phyloP scores from a whole-genome alignment of 2,888 invertebrate species.

The Lathronympha strigana region DNA sequence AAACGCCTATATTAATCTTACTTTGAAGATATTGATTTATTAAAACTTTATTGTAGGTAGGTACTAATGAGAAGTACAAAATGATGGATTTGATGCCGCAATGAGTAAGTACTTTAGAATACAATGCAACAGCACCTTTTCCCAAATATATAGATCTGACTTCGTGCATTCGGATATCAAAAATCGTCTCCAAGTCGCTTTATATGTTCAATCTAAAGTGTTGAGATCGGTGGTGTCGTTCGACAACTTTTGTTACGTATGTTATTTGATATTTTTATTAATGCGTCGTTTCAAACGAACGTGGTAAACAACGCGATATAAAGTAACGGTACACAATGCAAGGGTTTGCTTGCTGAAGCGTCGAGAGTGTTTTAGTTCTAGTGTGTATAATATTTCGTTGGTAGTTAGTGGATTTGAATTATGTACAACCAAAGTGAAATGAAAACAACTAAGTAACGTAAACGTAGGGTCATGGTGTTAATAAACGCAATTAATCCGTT shows the following conservation, averaged over 20 bases:
- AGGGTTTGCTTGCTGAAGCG: conserved; percentile 26
- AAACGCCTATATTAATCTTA: too few relatives aligned
- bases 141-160: too few relatives aligned
- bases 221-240: conserved; percentile 4
- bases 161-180: too few relatives aligned
- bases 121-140: too few relatives aligned
- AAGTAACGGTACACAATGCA: conserved; percentile 33
- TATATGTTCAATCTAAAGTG: neutral
- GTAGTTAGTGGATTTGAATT: neutral
- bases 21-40: too few relatives aligned
- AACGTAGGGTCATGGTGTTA: too few relatives aligned
- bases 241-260: conserved; percentile 38
- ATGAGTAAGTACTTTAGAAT: too few relatives aligned
- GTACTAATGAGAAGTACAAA: too few relatives aligned
- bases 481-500: too few relatives aligned
- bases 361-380: neutral
- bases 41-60: too few relatives aligned
- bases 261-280: conserved; percentile 43
- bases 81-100: too few relatives aligned
- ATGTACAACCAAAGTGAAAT: neutral
- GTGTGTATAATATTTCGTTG: neutral
- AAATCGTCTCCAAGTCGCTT: too few relatives aligned
- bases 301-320: conserved; percentile 34
- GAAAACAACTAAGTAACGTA: neutral
- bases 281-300: conserved; percentile 34